These are phyloP conservation scores for Fopius arisanus DNA, from an alignment of 1,140 invertebrate genomes.

Conservation along the genomic window DNA sequence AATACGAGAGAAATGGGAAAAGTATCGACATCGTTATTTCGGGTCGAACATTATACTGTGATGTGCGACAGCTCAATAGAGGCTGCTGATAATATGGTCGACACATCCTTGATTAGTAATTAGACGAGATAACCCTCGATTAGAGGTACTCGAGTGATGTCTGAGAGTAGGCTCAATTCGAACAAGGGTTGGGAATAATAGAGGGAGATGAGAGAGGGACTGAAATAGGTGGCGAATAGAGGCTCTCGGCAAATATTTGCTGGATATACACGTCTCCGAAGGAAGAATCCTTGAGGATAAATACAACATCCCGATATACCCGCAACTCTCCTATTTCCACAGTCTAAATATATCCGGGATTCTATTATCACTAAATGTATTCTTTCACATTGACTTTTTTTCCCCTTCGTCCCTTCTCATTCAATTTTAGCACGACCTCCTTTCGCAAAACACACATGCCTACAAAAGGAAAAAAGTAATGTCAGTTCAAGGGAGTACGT, in stretches of 20 bases:
- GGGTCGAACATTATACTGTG: neutral
- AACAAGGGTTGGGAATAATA: neutral
- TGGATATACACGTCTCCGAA: neutral
- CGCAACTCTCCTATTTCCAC: neutral
- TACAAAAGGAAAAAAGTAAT: neutral
- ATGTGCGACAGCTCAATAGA: neutral
- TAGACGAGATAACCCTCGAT: constrained; percentile 41
- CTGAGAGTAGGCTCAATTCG: neutral
- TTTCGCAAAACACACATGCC: constrained; percentile 2
- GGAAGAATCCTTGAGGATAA: neutral
- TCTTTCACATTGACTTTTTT: neutral
- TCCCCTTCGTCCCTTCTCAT: neutral
- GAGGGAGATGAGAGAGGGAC: neutral
- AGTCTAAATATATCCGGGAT: constrained; percentile 9
- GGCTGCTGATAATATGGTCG: neutral
- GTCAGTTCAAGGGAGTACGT: neutral
- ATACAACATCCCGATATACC: neutral
- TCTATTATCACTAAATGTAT: constrained; percentile 10
- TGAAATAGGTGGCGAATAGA: neutral
- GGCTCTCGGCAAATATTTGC: neutral
- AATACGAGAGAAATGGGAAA: too few relatives aligned
- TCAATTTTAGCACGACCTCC: neutral
- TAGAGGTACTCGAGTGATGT: constrained; percentile 28
- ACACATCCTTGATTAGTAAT: constrained; percentile 42
- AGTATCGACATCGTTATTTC: neutral